Percentiles rank a stretch among this genome's conserved stretches.
Evolutionary conservation across 2,888 invertebrate genomes (phyloP).

Genomic region (Oxycera nigricornis): DNA sequence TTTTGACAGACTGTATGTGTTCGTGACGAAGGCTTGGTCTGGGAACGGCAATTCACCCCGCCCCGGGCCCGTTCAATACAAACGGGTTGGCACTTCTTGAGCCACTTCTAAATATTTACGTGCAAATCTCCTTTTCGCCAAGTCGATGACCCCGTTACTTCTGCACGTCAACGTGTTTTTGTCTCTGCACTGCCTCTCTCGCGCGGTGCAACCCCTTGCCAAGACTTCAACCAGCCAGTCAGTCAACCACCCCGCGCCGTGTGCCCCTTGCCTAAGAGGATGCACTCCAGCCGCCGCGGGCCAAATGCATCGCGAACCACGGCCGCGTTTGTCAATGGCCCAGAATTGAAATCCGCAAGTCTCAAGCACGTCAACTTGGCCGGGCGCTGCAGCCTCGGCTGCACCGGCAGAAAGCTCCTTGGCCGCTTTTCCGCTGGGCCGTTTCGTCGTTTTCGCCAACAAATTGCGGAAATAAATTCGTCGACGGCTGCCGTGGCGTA

Average conservation of each 20-base stretch:
- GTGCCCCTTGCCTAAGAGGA: not conserved
- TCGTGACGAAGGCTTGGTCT: not conserved
- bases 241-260: not conserved
- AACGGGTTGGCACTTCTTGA: not conserved
- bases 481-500: not conserved
- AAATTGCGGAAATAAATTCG: constrained; percentile 28
- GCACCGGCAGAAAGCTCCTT: not conserved
- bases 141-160: constrained; percentile 39
- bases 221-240: not conserved
- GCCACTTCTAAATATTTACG: constrained; percentile 39
- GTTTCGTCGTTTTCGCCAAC: not conserved
- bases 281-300: not conserved
- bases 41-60: not conserved
- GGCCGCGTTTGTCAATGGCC: constrained; percentile 19
- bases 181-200: not conserved
- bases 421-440: not conserved
- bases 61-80: not conserved
- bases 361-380: not conserved
- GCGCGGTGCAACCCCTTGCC: not conserved
- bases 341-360: constrained; percentile 26
- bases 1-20: no score
- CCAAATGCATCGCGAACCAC: constrained; percentile 1
- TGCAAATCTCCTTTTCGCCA: constrained; percentile 34
- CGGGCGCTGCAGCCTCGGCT: not conserved
- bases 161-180: constrained; percentile 34